A percentile compares a stretch with the other conserved stretches of the same genome.
These are phyloP conservation scores for Pantherophis alleghaniensis DNA, from an alignment of 2,797 vertebrate species.

Conservation along the genomic window DNA sequence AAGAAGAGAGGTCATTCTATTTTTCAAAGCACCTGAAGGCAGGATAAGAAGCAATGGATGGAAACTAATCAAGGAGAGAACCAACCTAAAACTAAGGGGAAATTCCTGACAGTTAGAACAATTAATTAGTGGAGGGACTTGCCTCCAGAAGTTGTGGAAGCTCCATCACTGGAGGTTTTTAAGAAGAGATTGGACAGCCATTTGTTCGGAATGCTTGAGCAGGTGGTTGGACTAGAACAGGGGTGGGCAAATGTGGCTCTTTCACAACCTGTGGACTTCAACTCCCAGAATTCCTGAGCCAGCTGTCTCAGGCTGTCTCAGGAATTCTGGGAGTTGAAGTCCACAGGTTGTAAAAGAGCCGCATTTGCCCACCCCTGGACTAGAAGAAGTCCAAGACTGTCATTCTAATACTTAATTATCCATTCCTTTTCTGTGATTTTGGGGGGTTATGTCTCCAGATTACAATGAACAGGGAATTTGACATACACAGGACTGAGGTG, in stretches of 20 bases:
- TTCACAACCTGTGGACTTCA: no score
- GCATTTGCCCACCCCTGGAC: background rate
- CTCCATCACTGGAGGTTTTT: background rate
- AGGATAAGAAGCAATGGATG: background rate
- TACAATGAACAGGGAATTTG: background rate
- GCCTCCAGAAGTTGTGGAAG: background rate
- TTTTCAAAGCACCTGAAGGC: background rate
- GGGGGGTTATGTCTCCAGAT: background rate
- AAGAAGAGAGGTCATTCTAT: background rate
- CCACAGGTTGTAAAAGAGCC: no score
- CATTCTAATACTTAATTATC: background rate
- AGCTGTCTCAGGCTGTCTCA: no score
- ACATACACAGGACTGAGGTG: background rate
- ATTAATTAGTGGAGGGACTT: background rate
- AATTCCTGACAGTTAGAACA: background rate
- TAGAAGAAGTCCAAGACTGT: background rate
- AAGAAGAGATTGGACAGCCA: background rate
- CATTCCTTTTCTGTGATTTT: background rate
- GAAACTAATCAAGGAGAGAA: background rate
- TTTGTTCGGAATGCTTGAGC: background rate
- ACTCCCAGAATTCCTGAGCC: no score
- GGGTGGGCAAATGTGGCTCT: no score
- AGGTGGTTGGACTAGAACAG: background rate
- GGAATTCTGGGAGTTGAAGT: no score
- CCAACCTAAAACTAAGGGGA: background rate